Evolutionary conservation across 2,888 invertebrate species (phyloP).

Genomic region (Fabriciana adippe): DNA sequence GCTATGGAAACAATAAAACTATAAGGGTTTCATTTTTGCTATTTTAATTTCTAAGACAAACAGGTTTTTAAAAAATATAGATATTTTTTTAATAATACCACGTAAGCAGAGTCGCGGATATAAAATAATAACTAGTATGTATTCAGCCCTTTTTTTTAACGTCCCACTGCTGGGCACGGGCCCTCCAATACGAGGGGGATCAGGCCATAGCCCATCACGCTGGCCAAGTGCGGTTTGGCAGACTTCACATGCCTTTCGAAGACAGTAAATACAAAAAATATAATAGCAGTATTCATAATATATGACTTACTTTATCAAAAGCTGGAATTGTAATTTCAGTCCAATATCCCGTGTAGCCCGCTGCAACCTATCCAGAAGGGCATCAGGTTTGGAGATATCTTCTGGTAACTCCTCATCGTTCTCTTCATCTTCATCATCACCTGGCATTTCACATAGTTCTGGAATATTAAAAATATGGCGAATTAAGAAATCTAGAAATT

Average conservation of each 20-base stretch:
- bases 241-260: too few species aligned
- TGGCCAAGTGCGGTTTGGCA: too few species aligned
- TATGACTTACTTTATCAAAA: slow-evolving; percentile 79
- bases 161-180: too few species aligned
- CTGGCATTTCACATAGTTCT: slow-evolving; percentile 89
- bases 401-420: slow-evolving; percentile 65
- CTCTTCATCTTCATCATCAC: slow-evolving; percentile 84
- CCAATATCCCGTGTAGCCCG: slow-evolving; percentile 85
- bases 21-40: too few species aligned
- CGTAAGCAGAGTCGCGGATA: neutral
- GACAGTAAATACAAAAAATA: neutral
- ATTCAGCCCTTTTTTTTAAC: too few species aligned
- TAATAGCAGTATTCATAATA: neutral
- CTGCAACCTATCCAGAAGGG: slow-evolving; percentile 81
- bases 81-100: too few species aligned
- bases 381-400: slow-evolving; percentile 58
- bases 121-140: neutral
- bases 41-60: too few species aligned
- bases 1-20: too few species aligned
- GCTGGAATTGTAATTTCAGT: slow-evolving; percentile 83
- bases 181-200: too few species aligned
- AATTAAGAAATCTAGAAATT: neutral
- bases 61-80: too few species aligned
- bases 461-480: slow-evolving; percentile 18
- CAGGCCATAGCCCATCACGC: too few species aligned